phyloP scores from a whole-genome alignment of 2,113 vertebrate species.

The Brachionichthys hirsutus region DNA sequence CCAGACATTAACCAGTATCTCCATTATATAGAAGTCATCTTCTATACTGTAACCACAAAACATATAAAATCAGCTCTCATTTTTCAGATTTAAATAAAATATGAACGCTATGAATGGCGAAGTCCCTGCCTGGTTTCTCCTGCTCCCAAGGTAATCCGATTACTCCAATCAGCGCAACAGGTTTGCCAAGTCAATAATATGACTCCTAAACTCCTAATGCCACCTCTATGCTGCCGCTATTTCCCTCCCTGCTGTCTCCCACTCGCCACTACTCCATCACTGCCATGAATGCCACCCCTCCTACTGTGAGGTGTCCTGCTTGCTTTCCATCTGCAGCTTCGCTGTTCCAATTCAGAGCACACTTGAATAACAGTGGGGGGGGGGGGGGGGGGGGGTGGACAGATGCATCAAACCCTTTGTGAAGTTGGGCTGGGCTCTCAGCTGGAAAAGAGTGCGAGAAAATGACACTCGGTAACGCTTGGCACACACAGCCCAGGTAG shows the following conservation, averaged over 20 bases:
- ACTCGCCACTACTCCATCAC: constrained; percentile 48
- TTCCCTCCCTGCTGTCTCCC: constrained; percentile 41
- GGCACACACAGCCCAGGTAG: not conserved
- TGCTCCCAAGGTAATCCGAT: constrained; percentile 59
- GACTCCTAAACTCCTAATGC: constrained; percentile 68
- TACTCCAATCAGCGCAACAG: constrained; percentile 61
- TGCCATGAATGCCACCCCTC: constrained; percentile 25
- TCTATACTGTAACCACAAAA: no score
- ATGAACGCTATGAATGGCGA: constrained; percentile 46
- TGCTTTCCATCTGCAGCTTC: constrained; percentile 46
- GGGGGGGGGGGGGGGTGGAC: no score
- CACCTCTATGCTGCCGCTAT: constrained; percentile 32
- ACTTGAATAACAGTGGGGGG: constrained; percentile 31
- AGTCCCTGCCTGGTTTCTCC: constrained; percentile 43
- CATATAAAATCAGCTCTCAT: no score
- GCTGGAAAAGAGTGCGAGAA: constrained; percentile 8
- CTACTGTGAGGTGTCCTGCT: constrained; percentile 33
- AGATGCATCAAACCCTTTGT: constrained; percentile 13
- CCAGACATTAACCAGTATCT: no score
- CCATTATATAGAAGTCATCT: no score
- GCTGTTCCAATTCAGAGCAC: constrained; percentile 35
- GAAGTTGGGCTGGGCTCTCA: not conserved
- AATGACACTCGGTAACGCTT: constrained; percentile 12
- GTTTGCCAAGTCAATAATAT: constrained; percentile 69
- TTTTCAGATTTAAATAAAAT: constrained; percentile 23